These are phyloP conservation scores for Teleopsis dalmanni DNA, from an alignment of 1,140 invertebrate species.

Conservation along the genomic window DNA sequence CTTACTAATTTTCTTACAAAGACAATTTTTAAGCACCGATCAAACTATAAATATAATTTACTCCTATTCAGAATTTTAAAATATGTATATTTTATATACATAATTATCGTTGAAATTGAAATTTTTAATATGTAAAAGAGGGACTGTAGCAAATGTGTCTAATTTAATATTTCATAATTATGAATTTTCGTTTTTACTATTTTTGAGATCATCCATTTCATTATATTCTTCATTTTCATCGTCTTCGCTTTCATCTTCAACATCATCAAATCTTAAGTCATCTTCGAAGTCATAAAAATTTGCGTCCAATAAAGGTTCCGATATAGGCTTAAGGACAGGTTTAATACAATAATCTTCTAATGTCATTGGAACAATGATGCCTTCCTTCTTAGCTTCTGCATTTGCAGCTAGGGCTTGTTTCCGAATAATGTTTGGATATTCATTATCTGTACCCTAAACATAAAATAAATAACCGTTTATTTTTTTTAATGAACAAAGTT, in stretches of 20 bases:
- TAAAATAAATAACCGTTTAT: neutral
- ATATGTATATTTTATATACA: too few species aligned
- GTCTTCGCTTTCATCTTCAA: constrained; percentile 71
- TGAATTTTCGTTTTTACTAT: too few species aligned
- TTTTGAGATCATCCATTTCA: constrained; percentile 44
- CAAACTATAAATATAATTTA: too few species aligned
- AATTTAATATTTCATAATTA: too few species aligned
- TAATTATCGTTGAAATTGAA: too few species aligned
- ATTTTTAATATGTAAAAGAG: too few species aligned
- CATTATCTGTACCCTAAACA: constrained; percentile 82
- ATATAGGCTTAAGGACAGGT: constrained; percentile 70
- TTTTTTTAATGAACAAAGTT: neutral
- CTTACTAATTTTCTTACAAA: too few species aligned
- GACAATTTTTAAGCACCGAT: too few species aligned
- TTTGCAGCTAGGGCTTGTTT: constrained; percentile 94
- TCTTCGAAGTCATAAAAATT: constrained; percentile 93
- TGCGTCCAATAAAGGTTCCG: constrained; percentile 68
- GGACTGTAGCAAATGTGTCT: too few species aligned
- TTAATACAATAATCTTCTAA: constrained; percentile 98
- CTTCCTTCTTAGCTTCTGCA: constrained; percentile 91
- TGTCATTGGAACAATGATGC: constrained; percentile 92
- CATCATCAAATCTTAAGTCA: constrained; percentile 65
- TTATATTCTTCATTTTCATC: constrained; percentile 63
- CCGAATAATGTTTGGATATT: constrained; percentile 99
- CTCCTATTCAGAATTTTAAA: too few species aligned